These are phyloP conservation scores for Saiga tatarica DNA, from an alignment of 2,113 vertebrate genomes.

Conservation along the genomic window DNA sequence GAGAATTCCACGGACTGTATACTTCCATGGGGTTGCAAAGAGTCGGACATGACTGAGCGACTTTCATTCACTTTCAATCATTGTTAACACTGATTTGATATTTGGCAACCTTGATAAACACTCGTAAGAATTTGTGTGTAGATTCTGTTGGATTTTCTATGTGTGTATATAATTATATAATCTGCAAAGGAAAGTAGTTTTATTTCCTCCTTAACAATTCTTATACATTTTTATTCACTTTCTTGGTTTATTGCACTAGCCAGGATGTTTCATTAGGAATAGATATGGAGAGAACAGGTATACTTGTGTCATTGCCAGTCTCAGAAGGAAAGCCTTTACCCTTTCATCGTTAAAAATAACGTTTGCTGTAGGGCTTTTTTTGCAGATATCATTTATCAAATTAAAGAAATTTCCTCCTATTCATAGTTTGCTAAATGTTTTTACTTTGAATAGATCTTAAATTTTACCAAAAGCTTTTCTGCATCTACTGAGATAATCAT, in stretches of 20 bases:
- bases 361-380: background rate
- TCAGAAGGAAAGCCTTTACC: background rate
- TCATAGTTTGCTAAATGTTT: background rate
- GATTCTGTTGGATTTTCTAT: background rate
- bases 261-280: background rate
- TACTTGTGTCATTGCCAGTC: background rate
- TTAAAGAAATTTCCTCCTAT: background rate
- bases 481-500: background rate
- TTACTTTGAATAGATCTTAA: background rate
- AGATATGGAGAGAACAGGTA: background rate
- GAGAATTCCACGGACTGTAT: background rate
- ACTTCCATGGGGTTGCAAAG: background rate
- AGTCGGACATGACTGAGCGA: rapidly evolving
- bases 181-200: background rate
- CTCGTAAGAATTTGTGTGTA: background rate
- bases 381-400: background rate
- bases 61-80: background rate
- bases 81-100: background rate
- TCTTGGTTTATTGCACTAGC: background rate
- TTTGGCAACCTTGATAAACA: background rate
- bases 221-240: background rate
- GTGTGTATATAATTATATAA: background rate
- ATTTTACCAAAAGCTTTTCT: background rate
- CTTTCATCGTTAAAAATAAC: background rate
- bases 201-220: background rate